Conservation (phyloP, 2,797 vertebrate genomes). For the Squalus acanthias region DNA sequence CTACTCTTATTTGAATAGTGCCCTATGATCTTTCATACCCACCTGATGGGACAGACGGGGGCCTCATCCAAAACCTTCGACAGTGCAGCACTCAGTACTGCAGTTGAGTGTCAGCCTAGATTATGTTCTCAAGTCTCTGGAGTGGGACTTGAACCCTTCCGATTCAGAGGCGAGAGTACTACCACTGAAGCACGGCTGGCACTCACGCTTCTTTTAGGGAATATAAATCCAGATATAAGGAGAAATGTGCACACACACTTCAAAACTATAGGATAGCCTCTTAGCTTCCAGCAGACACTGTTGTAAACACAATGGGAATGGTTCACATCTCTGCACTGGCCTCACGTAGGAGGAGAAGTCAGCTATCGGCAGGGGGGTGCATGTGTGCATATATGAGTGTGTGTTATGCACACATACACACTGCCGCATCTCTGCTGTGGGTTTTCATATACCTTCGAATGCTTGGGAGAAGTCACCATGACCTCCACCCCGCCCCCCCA, state of each 20-base stretch:
- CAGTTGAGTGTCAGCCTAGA: no score
- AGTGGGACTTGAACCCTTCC: neutral
- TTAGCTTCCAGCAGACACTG: no score
- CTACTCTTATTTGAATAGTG: neutral
- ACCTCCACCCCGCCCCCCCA: neutral
- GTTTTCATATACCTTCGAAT: neutral
- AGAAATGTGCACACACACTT: neutral
- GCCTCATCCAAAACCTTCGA: neutral
- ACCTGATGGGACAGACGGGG: neutral
- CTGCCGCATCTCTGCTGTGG: no score
- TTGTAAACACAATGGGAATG: neutral
- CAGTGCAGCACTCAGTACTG: neutral
- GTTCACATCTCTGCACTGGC: no score
- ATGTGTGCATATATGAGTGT: no score
- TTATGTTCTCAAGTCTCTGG: neutral
- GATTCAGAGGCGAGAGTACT: neutral
- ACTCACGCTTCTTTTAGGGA: no score
- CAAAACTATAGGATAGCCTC: no score
- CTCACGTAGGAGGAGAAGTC: no score
- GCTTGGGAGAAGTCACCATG: no score
- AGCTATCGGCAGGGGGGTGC: no score
- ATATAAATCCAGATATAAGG: neutral
- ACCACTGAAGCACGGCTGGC: neutral
- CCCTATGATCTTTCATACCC: neutral
- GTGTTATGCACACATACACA: neutral